phyloP scores from a whole-genome alignment of 92 coral and sea anemone species.

The Anthopleura xanthogrammica region DNA sequence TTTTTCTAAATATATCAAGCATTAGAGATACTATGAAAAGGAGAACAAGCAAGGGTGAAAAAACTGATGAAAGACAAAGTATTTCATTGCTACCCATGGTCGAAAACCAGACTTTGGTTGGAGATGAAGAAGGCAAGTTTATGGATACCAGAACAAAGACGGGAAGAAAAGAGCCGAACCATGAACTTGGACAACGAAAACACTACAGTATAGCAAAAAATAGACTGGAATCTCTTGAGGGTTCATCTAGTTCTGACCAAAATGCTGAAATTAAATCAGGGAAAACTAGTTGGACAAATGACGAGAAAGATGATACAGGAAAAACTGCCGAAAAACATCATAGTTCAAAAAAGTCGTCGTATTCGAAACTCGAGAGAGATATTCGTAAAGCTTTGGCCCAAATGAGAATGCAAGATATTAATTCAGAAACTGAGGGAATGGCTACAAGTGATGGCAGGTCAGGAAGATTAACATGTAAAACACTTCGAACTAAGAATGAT shows the following conservation, averaged over 20 bases:
- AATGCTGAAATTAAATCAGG: neutral
- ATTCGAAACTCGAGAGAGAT: neutral
- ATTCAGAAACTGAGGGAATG: neutral
- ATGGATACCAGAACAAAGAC: neutral
- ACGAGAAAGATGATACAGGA: neutral
- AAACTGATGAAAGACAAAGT: neutral
- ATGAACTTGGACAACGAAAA: neutral
- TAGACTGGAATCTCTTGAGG: neutral
- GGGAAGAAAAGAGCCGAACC: neutral
- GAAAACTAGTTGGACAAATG: neutral
- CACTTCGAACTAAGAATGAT: slow-evolving; percentile 19
- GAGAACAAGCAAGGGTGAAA: neutral
- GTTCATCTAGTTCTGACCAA: neutral
- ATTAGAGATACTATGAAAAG: slow-evolving; percentile 14
- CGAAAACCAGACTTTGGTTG: neutral
- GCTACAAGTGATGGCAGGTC: neutral
- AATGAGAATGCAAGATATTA: neutral
- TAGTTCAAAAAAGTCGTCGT: neutral
- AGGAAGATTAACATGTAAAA: neutral
- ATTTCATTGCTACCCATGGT: neutral
- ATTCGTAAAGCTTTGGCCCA: neutral
- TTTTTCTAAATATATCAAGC: slow-evolving; percentile 13
- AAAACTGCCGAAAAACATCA: neutral
- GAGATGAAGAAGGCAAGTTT: neutral
- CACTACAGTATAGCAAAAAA: neutral